Evolutionary conservation across 2,888 invertebrate genomes (phyloP).

Genomic region (Drosophila incognita): DNA sequence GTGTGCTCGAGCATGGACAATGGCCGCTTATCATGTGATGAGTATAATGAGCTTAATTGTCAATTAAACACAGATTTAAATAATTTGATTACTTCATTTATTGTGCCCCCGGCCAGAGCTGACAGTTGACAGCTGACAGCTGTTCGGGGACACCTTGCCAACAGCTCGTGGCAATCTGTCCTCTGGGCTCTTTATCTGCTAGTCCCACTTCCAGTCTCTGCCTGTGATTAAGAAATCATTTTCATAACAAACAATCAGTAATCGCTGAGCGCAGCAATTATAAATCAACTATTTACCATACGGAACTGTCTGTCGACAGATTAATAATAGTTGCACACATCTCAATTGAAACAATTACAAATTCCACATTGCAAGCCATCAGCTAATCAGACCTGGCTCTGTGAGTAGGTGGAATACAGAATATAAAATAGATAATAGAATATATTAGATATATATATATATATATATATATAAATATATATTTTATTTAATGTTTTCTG

Average conservation of each 20-base stretch:
- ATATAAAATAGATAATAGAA: background rate
- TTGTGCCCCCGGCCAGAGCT: conserved; percentile 24
- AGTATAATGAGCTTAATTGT: conserved; percentile 72
- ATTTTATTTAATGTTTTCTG: background rate
- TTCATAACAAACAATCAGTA: conserved; percentile 54
- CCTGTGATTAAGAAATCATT: conserved; percentile 19
- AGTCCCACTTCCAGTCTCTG: conserved; percentile 9
- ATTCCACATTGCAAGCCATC: background rate
- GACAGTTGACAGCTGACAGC: conserved; percentile 1
- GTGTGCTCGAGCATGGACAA: conserved; percentile 38
- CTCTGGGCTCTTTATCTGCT: conserved; percentile 31
- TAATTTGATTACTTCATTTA: conserved; percentile 76
- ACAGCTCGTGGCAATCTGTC: conserved; percentile 23
- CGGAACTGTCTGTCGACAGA: conserved; percentile 15
- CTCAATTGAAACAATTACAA: conserved; percentile 12
- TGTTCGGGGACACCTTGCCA: conserved; percentile 32
- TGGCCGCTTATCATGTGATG: conserved; percentile 54
- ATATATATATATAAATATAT: background rate
- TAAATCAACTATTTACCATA: conserved; percentile 26
- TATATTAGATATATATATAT: too few relatives aligned
- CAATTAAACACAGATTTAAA: conserved; percentile 75
- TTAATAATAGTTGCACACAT: conserved; percentile 8
- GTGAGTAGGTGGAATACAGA: background rate
- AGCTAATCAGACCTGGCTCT: background rate
- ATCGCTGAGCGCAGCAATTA: conserved; percentile 1